Base-by-base conservation (phyloP, 2,113 vertebrate species). In the Danionella cerebrum region DNA sequence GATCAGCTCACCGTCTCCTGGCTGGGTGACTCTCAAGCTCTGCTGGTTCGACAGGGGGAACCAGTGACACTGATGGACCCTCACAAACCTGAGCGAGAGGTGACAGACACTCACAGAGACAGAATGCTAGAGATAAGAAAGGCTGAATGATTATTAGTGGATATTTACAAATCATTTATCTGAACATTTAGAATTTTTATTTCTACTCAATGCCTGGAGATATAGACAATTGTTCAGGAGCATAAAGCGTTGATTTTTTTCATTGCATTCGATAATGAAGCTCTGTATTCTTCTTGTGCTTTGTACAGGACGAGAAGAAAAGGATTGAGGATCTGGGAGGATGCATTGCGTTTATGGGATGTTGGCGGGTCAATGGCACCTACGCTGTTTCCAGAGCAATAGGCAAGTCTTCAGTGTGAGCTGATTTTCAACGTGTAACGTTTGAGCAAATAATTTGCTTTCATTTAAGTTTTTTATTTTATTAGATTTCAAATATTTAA, bases 361-460 rank as follows among this genome's bases (percentile, higher is more conserved):
- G 94, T 81, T 98, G 96, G 96, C 59, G 96, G 8, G 96, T 98
- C 66, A 98, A 98, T n/a, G 94, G 95, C 8, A 96, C 94, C n/a
- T 87, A 98, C 25, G 94, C 94, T 1, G 95, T 98, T 35, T 98
- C 96, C 75, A 90, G 96, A 80, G 96, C 96, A 11, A 96, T 98
- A 1, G 96, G 96, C 98, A 69, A 33, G 29, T 33, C n/a, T n/a
- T n/a, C n/a, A n/a, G n/a, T n/a, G n/a, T n/a, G n/a, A n/a, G n/a
- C n/a, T n/a, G n/a, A n/a, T n/a, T n/a, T n/a, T n/a, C n/a, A n/a
- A n/a, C n/a, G n/a, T n/a, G n/a, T n/a, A n/a, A n/a, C n/a, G n/a
- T n/a, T n/a, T n/a, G n/a, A n/a, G n/a, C n/a, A n/a, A n/a, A n/a
- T n/a, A n/a, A n/a, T n/a, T n/a, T n/a, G n/a, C n/a, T n/a, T n/a